These are phyloP conservation scores for Bembecia ichneumoniformis DNA, from an alignment of 2,888 invertebrate genomes.

Conservation along the genomic window DNA sequence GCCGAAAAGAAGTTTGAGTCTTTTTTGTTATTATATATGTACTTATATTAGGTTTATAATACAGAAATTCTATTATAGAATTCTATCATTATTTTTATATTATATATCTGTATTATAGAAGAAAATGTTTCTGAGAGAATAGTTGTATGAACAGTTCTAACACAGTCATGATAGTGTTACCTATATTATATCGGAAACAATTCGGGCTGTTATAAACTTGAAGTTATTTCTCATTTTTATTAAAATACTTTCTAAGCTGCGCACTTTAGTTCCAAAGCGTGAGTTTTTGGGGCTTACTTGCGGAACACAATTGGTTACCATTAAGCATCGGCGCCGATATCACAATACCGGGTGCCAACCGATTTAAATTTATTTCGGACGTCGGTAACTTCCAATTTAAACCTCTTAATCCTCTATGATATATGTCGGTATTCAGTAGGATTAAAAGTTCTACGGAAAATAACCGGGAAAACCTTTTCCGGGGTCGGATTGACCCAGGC, in stretches of 20 bases:
- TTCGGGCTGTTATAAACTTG: too few relatives aligned
- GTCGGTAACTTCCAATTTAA: slow-evolving; percentile 74
- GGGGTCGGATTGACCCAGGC: slow-evolving; percentile 69
- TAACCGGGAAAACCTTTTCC: slow-evolving; percentile 73
- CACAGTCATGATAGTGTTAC: too few relatives aligned
- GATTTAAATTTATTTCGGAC: slow-evolving; percentile 73
- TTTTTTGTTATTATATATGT: too few relatives aligned
- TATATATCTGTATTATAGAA: too few relatives aligned
- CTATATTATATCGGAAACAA: too few relatives aligned
- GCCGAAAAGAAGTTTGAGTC: too few relatives aligned
- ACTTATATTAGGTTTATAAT: too few relatives aligned
- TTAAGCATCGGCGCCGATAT: slow-evolving; percentile 67
- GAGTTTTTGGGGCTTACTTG: slow-evolving; percentile 26
- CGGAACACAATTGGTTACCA: slow-evolving; percentile 61
- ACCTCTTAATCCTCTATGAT: slow-evolving; percentile 74
- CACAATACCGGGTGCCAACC: slow-evolving; percentile 70
- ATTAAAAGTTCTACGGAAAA: slow-evolving; percentile 73
- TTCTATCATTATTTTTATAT: too few relatives aligned
- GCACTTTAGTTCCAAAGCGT: too few relatives aligned
- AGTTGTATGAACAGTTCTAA: too few relatives aligned
- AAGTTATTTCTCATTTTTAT: background rate
- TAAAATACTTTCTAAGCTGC: background rate
- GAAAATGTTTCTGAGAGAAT: too few relatives aligned
- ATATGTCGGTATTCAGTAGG: slow-evolving; percentile 72
- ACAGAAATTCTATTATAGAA: too few relatives aligned